phyloP scores from a whole-genome alignment of 2,888 invertebrate species.

The Cotesia congregata region DNA sequence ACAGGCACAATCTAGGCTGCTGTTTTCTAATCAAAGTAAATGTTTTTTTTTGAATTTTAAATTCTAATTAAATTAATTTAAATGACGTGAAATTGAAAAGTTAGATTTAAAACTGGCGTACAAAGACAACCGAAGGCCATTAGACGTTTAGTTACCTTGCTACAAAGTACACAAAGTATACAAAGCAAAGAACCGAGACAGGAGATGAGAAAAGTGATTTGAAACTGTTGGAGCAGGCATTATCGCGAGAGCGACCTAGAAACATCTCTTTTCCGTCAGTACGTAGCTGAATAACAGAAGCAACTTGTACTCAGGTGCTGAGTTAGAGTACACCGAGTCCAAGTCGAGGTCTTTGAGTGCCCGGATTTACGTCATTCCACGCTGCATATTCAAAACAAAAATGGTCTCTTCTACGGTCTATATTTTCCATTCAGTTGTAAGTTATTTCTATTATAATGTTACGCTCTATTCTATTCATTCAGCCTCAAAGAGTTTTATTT shows the following conservation, averaged over 20 bases:
- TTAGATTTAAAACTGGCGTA: slow-evolving; percentile 13
- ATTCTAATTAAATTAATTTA: slow-evolving; percentile 7
- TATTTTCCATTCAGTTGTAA: background rate
- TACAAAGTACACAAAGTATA: slow-evolving; percentile 12
- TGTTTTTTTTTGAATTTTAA: background rate
- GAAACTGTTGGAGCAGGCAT: slow-evolving; percentile 12
- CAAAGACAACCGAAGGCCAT: slow-evolving; percentile 26
- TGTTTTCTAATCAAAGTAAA: background rate
- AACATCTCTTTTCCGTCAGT: slow-evolving; percentile 34
- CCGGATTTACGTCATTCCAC: slow-evolving; percentile 46
- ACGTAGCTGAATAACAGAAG: background rate
- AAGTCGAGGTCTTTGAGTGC: slow-evolving; percentile 41
- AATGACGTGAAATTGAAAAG: background rate
- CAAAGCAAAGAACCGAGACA: background rate
- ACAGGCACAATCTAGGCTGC: background rate
- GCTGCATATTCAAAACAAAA: slow-evolving; percentile 41
- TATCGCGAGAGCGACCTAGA: slow-evolving; percentile 37
- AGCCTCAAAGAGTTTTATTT: too few species aligned
- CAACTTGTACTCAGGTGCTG: background rate
- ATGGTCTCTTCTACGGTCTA: slow-evolving; percentile 18
- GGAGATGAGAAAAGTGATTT: slow-evolving; percentile 25
- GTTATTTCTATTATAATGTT: background rate
- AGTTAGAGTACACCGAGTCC: background rate
- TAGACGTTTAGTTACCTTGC: slow-evolving; percentile 24
- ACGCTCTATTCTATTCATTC: background rate